phyloP scores from a whole-genome alignment of 2,888 invertebrate genomes.

The Callyntrura sp. region DNA sequence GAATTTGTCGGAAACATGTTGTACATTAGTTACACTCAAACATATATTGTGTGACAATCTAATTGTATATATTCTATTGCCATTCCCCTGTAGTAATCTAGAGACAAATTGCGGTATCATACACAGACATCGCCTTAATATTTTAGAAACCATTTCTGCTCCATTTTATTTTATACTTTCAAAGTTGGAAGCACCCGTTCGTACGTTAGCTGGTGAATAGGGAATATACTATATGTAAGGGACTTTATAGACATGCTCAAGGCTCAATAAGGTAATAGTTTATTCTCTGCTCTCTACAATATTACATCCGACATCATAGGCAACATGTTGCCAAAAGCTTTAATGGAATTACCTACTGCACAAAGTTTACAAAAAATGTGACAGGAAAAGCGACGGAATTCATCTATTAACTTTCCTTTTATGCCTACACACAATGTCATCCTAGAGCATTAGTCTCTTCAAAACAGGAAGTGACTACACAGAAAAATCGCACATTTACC shows the following conservation, averaged over 20 bases:
- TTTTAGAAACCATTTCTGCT: slow-evolving; percentile 39
- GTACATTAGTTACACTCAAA: too few relatives aligned
- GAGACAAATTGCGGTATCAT: not conserved
- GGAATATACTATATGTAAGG: too few relatives aligned
- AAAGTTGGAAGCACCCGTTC: too few relatives aligned
- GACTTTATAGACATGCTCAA: too few relatives aligned
- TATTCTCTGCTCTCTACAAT: slow-evolving; percentile 11
- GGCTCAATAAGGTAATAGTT: not conserved
- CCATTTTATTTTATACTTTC: slow-evolving; percentile 56
- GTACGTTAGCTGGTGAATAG: too few relatives aligned
- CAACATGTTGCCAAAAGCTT: slow-evolving; percentile 77
- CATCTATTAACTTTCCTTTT: slow-evolving; percentile 10
- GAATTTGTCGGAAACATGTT: too few relatives aligned
- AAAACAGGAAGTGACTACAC: not conserved
- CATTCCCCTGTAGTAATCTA: too few relatives aligned
- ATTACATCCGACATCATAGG: slow-evolving; percentile 49
- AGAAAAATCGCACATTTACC: not conserved
- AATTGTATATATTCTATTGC: too few relatives aligned
- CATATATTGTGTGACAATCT: not conserved
- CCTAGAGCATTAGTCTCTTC: not conserved
- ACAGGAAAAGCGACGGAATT: not conserved
- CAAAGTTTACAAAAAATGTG: not conserved
- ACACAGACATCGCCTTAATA: slow-evolving; percentile 34
- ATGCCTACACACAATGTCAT: not conserved
- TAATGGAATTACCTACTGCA: slow-evolving; percentile 64